Conservation (phyloP, 2,113 vertebrate species). For the Taurulus bubalis region DNA sequence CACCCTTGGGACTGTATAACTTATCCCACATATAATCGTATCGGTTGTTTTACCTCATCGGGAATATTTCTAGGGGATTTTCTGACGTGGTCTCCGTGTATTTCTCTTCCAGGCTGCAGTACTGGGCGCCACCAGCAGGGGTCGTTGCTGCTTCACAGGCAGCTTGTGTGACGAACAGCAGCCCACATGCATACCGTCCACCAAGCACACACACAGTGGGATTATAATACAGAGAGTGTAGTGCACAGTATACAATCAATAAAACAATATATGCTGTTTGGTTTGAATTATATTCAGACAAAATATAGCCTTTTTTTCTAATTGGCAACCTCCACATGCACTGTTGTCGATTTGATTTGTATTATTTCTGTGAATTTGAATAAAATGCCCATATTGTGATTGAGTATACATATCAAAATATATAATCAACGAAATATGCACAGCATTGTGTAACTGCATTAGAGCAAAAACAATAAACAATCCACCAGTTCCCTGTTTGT, state of each 20-base stretch:
- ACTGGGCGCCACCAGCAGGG: neutral
- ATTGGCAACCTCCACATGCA: neutral
- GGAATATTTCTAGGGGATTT: neutral
- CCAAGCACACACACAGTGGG: neutral
- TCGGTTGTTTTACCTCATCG: neutral
- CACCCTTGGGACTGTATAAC: too few relatives aligned
- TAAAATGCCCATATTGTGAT: neutral
- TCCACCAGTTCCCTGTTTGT: neutral
- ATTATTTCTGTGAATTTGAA: neutral
- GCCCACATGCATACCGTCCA: neutral
- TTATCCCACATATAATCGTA: neutral
- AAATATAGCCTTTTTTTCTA: too few relatives aligned
- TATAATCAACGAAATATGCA: neutral
- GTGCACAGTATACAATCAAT: neutral
- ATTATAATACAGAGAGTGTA: neutral
- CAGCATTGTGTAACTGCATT: neutral
- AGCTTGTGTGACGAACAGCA: neutral
- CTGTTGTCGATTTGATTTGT: neutral
- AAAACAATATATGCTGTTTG: neutral
- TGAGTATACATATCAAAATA: neutral
- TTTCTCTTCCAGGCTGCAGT: conserved; percentile 28
- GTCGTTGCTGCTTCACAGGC: conserved; percentile 34
- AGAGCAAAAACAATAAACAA: neutral
- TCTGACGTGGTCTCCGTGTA: neutral
- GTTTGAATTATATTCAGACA: neutral